These are phyloP conservation scores for Rhynchophorus ferrugineus DNA, from an alignment of 1,140 invertebrate genomes.

Conservation along the genomic window DNA sequence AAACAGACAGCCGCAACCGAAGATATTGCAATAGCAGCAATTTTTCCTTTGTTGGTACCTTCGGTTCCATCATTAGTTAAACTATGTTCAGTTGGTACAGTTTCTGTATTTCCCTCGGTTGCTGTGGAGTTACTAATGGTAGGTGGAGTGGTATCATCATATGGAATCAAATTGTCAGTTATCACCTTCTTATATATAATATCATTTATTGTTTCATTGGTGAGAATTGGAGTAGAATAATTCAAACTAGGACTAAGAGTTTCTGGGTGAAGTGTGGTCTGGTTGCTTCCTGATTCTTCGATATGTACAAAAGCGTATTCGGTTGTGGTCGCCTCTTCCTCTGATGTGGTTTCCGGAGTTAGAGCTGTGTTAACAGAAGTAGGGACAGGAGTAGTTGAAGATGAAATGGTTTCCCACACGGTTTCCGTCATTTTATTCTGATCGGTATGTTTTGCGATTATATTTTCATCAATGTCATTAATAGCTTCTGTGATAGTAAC, in stretches of 20 bases:
- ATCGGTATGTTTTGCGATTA: too few relatives aligned
- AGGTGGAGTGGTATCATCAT: background rate
- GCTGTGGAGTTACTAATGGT: background rate
- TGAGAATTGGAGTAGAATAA: constrained; percentile 11
- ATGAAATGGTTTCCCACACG: too few relatives aligned
- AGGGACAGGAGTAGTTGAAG: too few relatives aligned
- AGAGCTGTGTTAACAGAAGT: too few relatives aligned
- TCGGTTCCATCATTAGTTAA: constrained; percentile 1
- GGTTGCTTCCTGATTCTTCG: constrained; percentile 8
- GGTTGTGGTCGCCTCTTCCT: constrained; percentile 9
- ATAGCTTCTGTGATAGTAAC: too few relatives aligned
- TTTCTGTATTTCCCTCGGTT: constrained; percentile 9
- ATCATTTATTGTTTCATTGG: background rate
- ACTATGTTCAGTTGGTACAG: constrained; percentile 9
- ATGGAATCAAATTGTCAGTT: background rate
- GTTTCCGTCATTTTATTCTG: too few relatives aligned
- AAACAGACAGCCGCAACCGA: constrained; percentile 49
- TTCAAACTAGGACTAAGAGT: constrained; percentile 11
- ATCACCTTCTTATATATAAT: too few relatives aligned
- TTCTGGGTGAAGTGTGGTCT: constrained; percentile 21
- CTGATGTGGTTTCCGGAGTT: too few relatives aligned
- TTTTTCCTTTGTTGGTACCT: constrained; percentile 38
- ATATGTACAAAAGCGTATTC: constrained; percentile 15
- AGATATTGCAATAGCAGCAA: constrained; percentile 48
- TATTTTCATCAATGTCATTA: too few relatives aligned